Percentiles rank a stretch among this genome's conserved stretches.
phyloP scores from a whole-genome alignment of 2,888 invertebrate species.

The Stenodera caucasica region DNA sequence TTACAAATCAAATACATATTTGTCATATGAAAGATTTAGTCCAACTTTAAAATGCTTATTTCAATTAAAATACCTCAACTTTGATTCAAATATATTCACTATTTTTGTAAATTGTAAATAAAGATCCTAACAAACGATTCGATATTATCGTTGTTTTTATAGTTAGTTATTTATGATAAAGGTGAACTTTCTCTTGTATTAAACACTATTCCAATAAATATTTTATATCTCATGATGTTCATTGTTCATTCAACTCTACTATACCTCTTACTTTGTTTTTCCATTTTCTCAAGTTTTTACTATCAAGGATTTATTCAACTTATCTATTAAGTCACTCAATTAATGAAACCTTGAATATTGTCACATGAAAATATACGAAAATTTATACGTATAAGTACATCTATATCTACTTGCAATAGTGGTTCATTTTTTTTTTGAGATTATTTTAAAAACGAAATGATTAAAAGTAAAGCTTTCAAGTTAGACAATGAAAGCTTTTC shows the following conservation, averaged over 20 bases:
- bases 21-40: constrained; percentile 11
- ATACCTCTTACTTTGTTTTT: constrained; percentile 27
- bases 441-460: no score
- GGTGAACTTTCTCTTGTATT: no score
- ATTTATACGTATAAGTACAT: no score
- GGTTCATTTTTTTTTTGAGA: no score
- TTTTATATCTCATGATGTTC: constrained; percentile 18
- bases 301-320: constrained; percentile 25
- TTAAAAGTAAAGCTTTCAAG: no score
- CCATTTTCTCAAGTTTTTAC: constrained; percentile 19
- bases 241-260: constrained; percentile 23
- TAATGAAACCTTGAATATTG: constrained; percentile 12
- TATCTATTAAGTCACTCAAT: constrained; percentile 25
- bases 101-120: neutral
- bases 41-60: constrained; percentile 28
- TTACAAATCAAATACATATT: neutral
- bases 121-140: neutral
- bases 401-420: no score
- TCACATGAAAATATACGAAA: no score
- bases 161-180: no score
- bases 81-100: constrained; percentile 13
- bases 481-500: no score
- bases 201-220: no score
- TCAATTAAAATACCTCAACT: constrained; percentile 24
- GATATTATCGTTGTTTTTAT: neutral